A percentile compares a stretch with the other conserved stretches of the same genome.
These are phyloP conservation scores for Spodoptera littoralis DNA, from an alignment of 2,888 invertebrate species.

Conservation along the genomic window DNA sequence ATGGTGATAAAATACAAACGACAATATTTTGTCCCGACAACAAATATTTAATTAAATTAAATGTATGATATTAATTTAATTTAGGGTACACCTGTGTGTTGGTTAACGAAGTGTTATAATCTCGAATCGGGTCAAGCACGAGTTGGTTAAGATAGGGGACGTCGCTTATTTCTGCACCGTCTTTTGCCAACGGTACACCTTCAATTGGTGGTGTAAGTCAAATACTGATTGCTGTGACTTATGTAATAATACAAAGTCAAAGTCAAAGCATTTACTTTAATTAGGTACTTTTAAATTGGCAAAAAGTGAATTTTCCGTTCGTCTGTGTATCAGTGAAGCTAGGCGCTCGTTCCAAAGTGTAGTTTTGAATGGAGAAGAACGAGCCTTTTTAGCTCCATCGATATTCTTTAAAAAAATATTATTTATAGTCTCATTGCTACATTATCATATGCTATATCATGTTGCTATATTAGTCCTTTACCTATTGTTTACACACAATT, in stretches of 20 bases:
- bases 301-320: too few relatives aligned
- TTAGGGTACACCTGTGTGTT: constrained; percentile 49
- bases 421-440: too few relatives aligned
- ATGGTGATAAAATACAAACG: constrained; percentile 16
- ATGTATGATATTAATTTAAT: constrained; percentile 49
- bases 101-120: constrained; percentile 56
- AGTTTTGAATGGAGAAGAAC: too few relatives aligned
- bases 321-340: too few relatives aligned
- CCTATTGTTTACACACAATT: too few relatives aligned
- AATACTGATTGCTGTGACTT: background rate
- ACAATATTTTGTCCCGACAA: constrained; percentile 19
- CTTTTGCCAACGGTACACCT: constrained; percentile 49
- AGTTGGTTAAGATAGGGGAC: constrained; percentile 44
- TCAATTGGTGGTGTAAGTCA: constrained; percentile 29
- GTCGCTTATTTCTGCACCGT: constrained; percentile 57
- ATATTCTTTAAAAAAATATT: too few relatives aligned
- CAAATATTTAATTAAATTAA: constrained; percentile 50
- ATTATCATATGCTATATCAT: too few relatives aligned
- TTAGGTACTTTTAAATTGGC: too few relatives aligned
- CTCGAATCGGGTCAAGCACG: constrained; percentile 55
- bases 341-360: too few relatives aligned
- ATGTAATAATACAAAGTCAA: background rate
- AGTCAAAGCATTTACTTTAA: too few relatives aligned
- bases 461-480: too few relatives aligned
- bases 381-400: too few relatives aligned